Evolutionary conservation across 2,797 vertebrate species (phyloP).

Genomic region (Fringilla coelebs): DNA sequence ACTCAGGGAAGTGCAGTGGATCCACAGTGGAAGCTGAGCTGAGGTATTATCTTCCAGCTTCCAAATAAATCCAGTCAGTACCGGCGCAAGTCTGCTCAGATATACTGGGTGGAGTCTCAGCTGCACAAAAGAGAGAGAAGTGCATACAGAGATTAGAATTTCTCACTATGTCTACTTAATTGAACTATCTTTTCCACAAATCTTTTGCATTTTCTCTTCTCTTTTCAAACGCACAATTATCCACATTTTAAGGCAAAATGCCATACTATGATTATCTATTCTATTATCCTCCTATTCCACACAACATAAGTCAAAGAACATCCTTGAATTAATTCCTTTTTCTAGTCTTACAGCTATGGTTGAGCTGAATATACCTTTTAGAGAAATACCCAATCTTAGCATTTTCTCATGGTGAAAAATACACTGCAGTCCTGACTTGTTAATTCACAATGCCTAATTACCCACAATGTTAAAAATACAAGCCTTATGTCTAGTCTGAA

Average conservation of each 20-base stretch:
- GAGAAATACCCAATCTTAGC: background rate
- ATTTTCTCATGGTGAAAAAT: slow-evolving; percentile 16
- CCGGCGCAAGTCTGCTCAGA: background rate
- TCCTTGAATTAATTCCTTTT: slow-evolving; percentile 17
- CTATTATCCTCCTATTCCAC: background rate
- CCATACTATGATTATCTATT: background rate
- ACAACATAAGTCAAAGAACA: background rate
- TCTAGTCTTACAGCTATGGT: background rate
- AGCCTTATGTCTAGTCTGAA: background rate
- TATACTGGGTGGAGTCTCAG: background rate
- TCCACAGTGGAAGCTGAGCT: background rate
- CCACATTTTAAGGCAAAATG: slow-evolving; percentile 7
- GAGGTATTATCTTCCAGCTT: background rate
- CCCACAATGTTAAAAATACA: slow-evolving; percentile 5
- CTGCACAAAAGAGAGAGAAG: background rate
- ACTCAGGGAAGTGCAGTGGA: background rate
- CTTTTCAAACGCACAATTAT: background rate
- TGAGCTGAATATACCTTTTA: background rate
- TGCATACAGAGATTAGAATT: background rate
- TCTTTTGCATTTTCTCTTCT: slow-evolving; percentile 8
- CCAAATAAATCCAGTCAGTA: background rate
- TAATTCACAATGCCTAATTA: slow-evolving; percentile 31
- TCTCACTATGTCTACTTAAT: background rate
- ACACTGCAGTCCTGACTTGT: background rate
- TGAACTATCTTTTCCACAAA: background rate